Evolutionary conservation across 2,113 vertebrate species (phyloP).

Genomic region (Mellivora capensis): DNA sequence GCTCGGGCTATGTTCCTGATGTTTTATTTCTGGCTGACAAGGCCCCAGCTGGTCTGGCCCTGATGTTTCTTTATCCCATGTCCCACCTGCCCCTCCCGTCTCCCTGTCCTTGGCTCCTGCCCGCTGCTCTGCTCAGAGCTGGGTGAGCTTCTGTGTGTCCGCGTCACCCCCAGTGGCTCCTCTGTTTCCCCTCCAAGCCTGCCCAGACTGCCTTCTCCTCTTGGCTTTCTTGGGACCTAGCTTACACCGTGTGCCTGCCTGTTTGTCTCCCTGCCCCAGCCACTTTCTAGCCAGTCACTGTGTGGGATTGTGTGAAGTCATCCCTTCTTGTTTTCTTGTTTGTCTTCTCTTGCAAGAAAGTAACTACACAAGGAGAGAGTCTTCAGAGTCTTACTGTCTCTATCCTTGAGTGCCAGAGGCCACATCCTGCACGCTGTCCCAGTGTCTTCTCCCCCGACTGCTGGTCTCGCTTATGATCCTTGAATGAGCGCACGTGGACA

Average conservation of each 20-base stretch:
- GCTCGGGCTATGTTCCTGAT: too few species aligned
- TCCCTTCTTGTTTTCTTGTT: neutral
- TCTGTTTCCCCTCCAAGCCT: fast-evolving
- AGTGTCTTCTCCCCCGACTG: neutral
- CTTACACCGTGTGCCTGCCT: fast-evolving
- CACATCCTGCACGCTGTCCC: fast-evolving
- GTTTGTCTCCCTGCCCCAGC: neutral
- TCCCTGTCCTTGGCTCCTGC: neutral
- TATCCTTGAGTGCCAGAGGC: neutral
- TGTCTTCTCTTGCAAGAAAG: neutral
- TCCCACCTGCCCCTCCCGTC: neutral
- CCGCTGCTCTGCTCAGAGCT: neutral
- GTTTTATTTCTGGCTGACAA: too few species aligned
- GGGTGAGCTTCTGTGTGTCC: fast-evolving
- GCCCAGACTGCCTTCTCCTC: neutral
- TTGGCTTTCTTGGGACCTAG: fast-evolving
- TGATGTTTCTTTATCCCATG: too few species aligned
- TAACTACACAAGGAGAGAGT: fast-evolving
- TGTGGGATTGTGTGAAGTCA: neutral
- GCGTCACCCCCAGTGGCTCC: fast-evolving
- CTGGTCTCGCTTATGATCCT: neutral
- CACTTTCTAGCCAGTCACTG: fast-evolving
- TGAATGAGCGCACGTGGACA: fast-evolving
- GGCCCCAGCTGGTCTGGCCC: too few species aligned
- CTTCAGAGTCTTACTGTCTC: neutral